A percentile compares a stretch with the other conserved stretches of the same genome.
phyloP scores from a whole-genome alignment of 1,140 invertebrate species.

The Whitmania pigra region DNA sequence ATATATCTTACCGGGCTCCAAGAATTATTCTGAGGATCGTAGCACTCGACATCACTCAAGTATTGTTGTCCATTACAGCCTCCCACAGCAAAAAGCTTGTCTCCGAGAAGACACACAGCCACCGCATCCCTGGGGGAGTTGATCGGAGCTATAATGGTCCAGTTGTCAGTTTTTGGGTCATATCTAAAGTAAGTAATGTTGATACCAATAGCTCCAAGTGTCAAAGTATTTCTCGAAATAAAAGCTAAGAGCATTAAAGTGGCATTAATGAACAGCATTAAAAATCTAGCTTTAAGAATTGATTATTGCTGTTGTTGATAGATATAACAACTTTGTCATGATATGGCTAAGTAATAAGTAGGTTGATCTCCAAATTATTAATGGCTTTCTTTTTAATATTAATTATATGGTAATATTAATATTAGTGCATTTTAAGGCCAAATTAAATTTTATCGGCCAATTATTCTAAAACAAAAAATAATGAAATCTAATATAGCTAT shows the following conservation, averaged over 20 bases:
- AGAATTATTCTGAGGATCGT: constrained; percentile 40
- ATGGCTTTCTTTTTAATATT: too few relatives aligned
- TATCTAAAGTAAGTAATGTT: constrained; percentile 30
- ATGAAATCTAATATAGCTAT: too few relatives aligned
- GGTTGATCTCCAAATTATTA: too few relatives aligned
- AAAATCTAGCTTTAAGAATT: too few relatives aligned
- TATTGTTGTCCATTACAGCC: constrained; percentile 43
- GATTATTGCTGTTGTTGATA: too few relatives aligned
- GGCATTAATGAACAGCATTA: neutral
- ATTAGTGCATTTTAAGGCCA: too few relatives aligned
- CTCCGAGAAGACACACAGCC: constrained; percentile 39
- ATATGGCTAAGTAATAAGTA: too few relatives aligned
- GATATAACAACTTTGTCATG: too few relatives aligned
- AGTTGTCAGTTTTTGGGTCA: constrained; percentile 43
- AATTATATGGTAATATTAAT: too few relatives aligned
- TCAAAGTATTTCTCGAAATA: neutral
- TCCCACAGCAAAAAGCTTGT: constrained; percentile 39
- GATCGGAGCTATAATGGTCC: constrained; percentile 41
- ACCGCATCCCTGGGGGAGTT: constrained; percentile 40
- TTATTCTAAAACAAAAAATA: constrained; percentile 10
- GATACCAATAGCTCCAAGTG: neutral
- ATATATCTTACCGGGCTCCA: constrained; percentile 37
- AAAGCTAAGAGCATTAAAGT: neutral
- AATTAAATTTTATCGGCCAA: neutral
- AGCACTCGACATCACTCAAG: constrained; percentile 41